Conservation (phyloP, 2,888 invertebrate genomes). For the Baronia brevicornis region DNA sequence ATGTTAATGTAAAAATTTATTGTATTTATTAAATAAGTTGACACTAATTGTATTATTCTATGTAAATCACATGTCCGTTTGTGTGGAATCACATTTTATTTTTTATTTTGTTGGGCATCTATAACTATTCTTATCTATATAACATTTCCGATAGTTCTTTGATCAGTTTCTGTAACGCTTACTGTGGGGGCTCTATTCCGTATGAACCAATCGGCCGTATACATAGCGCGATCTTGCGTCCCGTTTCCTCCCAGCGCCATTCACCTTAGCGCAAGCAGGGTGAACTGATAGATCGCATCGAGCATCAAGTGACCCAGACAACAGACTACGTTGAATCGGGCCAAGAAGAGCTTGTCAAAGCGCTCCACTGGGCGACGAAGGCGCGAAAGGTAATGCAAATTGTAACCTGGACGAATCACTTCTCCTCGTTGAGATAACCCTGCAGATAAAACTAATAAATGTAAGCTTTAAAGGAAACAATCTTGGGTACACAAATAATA, state of each 20-base stretch:
- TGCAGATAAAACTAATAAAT: background rate
- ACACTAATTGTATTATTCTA: constrained; percentile 36
- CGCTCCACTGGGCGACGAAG: constrained; percentile 89
- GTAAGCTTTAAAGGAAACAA: too few species aligned
- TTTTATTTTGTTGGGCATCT: constrained; percentile 23
- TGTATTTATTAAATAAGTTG: constrained; percentile 21
- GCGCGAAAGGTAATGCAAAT: constrained; percentile 89
- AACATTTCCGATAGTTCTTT: constrained; percentile 43
- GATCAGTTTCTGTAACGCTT: constrained; percentile 49
- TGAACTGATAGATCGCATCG: constrained; percentile 95
- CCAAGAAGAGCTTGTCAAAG: constrained; percentile 84
- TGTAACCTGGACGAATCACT: too few species aligned
- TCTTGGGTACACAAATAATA: too few species aligned
- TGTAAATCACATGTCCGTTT: constrained; percentile 25
- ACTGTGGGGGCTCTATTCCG: constrained; percentile 40
- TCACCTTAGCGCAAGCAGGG: constrained; percentile 80
- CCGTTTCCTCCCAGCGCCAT: constrained; percentile 54
- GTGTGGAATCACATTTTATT: constrained; percentile 24
- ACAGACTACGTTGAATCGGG: constrained; percentile 89
- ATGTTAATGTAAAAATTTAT: constrained; percentile 29
- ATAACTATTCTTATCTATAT: constrained; percentile 37
- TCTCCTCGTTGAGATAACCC: constrained; percentile 8
- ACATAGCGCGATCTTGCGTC: constrained; percentile 34
- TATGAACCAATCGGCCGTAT: constrained; percentile 69
- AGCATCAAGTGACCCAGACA: constrained; percentile 92